A percentile compares a stretch with the other conserved stretches of the same genome.
phyloP scores from a whole-genome alignment of 1,140 invertebrate genomes.

The Drosophila gunungcola region DNA sequence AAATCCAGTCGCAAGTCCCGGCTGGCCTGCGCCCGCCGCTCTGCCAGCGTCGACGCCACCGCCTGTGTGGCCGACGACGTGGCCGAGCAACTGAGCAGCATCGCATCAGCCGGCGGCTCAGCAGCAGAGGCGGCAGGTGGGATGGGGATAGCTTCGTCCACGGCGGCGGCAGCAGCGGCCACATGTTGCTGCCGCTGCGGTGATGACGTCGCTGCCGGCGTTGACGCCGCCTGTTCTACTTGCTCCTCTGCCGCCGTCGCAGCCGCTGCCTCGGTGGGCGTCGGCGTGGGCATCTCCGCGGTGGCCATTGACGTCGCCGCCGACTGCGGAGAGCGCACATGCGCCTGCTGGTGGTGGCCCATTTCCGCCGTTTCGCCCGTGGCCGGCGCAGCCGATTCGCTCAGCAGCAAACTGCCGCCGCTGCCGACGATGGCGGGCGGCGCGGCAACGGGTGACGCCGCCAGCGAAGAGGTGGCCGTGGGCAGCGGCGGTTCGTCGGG shows the following conservation, averaged over 20 bases:
- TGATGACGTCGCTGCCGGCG: constrained; percentile 28
- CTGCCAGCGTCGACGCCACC: constrained; percentile 67
- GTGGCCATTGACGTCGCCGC: constrained; percentile 37
- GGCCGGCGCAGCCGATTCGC: constrained; percentile 61
- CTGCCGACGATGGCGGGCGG: constrained; percentile 3
- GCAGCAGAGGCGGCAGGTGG: constrained; percentile 1
- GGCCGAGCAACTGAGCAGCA: constrained; percentile 45
- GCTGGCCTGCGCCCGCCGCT: constrained; percentile 62
- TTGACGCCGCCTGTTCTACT: constrained; percentile 38
- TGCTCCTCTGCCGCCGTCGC: constrained; percentile 42
- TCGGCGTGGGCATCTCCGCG: constrained; percentile 56
- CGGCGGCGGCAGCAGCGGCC: constrained; percentile 15
- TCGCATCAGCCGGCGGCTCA: constrained; percentile 26
- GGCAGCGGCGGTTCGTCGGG: constrained; percentile 40
- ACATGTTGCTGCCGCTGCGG: constrained; percentile 65
- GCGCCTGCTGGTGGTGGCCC: constrained; percentile 67
- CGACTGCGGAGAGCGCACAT: constrained; percentile 69
- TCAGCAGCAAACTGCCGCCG: constrained; percentile 50
- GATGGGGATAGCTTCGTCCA: constrained; percentile 4
- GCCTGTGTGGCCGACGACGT: constrained; percentile 62
- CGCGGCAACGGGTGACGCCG: constrained; percentile 63
- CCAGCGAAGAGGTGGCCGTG: constrained; percentile 47
- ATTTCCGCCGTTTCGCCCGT: constrained; percentile 67
- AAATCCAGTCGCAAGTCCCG: constrained; percentile 79
- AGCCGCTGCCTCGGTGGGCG: constrained; percentile 39